Conservation (phyloP, 2,888 invertebrate species). For the Operophtera brumata region DNA sequence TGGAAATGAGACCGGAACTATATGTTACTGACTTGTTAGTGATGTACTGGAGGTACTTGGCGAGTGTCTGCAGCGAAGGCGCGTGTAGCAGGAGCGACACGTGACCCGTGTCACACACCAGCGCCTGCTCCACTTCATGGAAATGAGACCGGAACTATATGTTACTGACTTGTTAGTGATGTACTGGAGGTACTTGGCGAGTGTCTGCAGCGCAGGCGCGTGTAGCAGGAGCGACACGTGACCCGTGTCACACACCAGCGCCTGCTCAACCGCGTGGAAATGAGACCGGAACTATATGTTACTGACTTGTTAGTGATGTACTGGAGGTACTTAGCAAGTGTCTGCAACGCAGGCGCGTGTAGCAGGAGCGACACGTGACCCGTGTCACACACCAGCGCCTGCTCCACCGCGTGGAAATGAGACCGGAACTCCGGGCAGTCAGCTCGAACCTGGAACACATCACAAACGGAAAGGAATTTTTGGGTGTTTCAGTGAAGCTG, state of each 20-base stretch:
- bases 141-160: slow-evolving; percentile 88
- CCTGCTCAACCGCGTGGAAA: slow-evolving; percentile 90
- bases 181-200: slow-evolving; percentile 85
- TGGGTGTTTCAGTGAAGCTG: too few relatives aligned
- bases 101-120: slow-evolving; percentile 84
- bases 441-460: slow-evolving; percentile 83
- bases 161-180: slow-evolving; percentile 80
- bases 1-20: slow-evolving; percentile 90
- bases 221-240: slow-evolving; percentile 83
- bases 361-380: slow-evolving; percentile 80
- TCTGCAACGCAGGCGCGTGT: slow-evolving; percentile 86
- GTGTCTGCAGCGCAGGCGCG: slow-evolving; percentile 85
- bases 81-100: slow-evolving; percentile 84
- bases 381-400: slow-evolving; percentile 86
- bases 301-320: slow-evolving; percentile 83
- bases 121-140: slow-evolving; percentile 88
- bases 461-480: too few relatives aligned
- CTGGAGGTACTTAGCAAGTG: slow-evolving; percentile 85
- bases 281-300: slow-evolving; percentile 84
- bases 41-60: slow-evolving; percentile 84
- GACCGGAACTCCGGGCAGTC: slow-evolving; percentile 91
- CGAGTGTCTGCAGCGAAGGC: slow-evolving; percentile 85
- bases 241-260: slow-evolving; percentile 85
- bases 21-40: slow-evolving; percentile 77
- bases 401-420: slow-evolving; percentile 90